Conservation (phyloP, 64 coral and sea anemone species). For the Pocillopora damicornis region DNA sequence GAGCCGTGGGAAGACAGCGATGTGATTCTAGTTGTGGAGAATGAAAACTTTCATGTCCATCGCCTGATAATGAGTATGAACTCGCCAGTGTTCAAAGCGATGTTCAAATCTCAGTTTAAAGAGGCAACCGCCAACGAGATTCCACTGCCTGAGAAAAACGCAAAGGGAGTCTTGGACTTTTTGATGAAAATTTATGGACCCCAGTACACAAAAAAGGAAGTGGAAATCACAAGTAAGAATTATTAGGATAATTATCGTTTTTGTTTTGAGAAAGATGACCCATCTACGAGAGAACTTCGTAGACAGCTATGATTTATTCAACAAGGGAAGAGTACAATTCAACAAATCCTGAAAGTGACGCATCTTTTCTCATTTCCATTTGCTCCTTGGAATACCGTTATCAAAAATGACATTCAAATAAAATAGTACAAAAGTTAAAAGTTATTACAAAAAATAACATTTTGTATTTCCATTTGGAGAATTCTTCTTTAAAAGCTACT, state of each 20-base stretch:
- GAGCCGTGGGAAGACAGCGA: constrained; percentile 49
- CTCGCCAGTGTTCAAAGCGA: constrained; percentile 44
- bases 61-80: constrained; percentile 32
- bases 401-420: no score
- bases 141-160: constrained; percentile 41
- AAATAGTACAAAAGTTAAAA: no score
- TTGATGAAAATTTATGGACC: constrained; percentile 26
- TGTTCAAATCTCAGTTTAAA: constrained; percentile 43
- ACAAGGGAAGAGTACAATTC: no score
- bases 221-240: constrained; percentile 3
- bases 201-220: background rate
- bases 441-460: no score
- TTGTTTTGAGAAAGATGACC: no score
- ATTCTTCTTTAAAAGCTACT: no score
- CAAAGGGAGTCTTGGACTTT: constrained; percentile 31
- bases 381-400: no score
- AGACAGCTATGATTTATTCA: no score
- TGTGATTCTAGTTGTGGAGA: constrained; percentile 44
- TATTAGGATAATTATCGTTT: background rate
- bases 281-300: no score
- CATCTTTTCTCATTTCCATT: no score
- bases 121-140: constrained; percentile 33
- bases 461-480: no score
- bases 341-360: no score
- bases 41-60: constrained; percentile 52